These are phyloP conservation scores for Fulmarus glacialis DNA, from an alignment of 2,113 vertebrate species.

Conservation along the genomic window DNA sequence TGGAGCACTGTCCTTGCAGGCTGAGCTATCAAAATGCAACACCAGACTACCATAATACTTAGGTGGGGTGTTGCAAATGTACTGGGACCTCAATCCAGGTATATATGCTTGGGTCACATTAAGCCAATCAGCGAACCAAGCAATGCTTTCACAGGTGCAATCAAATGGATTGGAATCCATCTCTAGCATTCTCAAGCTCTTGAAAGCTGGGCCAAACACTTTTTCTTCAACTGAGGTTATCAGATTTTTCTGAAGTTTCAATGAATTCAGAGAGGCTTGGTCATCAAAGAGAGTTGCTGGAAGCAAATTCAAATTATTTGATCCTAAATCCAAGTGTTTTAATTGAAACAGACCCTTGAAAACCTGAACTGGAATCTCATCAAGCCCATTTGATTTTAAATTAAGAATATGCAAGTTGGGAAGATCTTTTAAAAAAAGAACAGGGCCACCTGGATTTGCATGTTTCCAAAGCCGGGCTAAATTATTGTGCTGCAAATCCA, in stretches of 20 bases:
- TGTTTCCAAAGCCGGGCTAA: constrained; percentile 91
- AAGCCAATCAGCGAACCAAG: constrained; percentile 92
- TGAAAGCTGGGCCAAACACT: constrained; percentile 81
- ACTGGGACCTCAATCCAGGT: constrained; percentile 71
- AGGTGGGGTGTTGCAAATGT: constrained; percentile 90
- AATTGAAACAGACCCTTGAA: constrained; percentile 82
- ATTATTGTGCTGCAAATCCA: constrained; percentile 95
- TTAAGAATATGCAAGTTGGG: constrained; percentile 75
- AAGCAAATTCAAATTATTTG: constrained; percentile 87
- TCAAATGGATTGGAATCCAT: constrained; percentile 93
- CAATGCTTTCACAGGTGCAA: constrained; percentile 94
- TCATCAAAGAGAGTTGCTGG: constrained; percentile 82
- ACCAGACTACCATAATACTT: constrained; percentile 83
- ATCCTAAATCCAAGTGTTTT: constrained; percentile 76
- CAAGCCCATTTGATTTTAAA: constrained; percentile 90
- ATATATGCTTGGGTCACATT: constrained; percentile 80
- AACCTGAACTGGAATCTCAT: constrained; percentile 86
- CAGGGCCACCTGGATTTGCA: constrained; percentile 86
- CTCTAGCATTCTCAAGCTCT: constrained; percentile 78
- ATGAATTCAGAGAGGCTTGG: constrained; percentile 75
- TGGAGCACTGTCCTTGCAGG: constrained; percentile 90
- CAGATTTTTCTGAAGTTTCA: constrained; percentile 89
- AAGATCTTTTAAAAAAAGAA: constrained; percentile 83
- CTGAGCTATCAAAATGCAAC: constrained; percentile 81
- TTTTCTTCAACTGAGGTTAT: constrained; percentile 86